Conservation (phyloP, 2,113 vertebrate genomes). For the Panthera uncia region DNA sequence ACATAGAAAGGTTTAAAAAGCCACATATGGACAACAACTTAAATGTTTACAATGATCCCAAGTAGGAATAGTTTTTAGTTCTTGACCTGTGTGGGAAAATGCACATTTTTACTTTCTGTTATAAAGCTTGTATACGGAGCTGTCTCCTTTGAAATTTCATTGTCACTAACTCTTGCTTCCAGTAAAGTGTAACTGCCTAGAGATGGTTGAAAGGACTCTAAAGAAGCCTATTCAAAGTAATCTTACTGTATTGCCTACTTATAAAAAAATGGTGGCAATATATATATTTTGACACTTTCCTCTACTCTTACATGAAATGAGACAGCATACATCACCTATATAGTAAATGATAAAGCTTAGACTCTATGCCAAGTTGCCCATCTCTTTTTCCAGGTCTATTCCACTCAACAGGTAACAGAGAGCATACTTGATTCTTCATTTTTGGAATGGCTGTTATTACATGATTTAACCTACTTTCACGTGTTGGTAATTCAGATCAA, state of each 20-base stretch:
- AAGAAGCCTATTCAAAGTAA: conserved; percentile 8
- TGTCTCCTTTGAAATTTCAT: conserved; percentile 22
- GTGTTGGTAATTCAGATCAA: background rate
- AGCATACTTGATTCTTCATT: background rate
- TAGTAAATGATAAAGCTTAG: background rate
- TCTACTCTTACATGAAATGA: background rate
- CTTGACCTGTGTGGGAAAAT: background rate
- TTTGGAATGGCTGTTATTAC: background rate
- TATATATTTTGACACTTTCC: background rate
- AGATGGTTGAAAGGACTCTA: background rate
- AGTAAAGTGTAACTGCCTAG: conserved; percentile 33
- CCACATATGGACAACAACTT: background rate
- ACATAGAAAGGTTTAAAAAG: background rate
- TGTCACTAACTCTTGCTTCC: background rate
- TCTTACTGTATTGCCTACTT: background rate
- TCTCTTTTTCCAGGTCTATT: background rate
- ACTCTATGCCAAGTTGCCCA: rapidly evolving
- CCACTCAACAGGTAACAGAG: background rate
- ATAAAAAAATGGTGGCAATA: background rate
- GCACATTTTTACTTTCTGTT: background rate
- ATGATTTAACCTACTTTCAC: background rate
- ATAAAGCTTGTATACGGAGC: background rate
- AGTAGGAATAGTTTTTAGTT: background rate
- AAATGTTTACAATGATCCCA: background rate
- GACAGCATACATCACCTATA: background rate